Evolutionary conservation across 2,888 invertebrate genomes (phyloP).

Genomic region (Dolichopus griseipennis): DNA sequence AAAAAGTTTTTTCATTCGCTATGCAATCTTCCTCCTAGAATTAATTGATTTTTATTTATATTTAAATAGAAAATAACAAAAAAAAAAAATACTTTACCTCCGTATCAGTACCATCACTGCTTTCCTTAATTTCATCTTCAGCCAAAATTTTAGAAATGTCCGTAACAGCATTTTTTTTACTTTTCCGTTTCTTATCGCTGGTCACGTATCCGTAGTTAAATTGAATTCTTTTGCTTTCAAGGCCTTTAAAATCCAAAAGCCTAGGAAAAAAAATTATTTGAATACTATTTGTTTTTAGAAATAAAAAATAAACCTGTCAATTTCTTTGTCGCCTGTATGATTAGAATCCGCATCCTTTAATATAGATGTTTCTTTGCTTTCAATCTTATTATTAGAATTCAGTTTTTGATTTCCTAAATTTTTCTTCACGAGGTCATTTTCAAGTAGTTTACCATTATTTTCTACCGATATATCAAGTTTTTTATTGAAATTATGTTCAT

Average conservation of each 20-base stretch:
- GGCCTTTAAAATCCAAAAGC: not conserved
- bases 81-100: not conserved
- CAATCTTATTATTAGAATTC: not conserved
- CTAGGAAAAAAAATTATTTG: not conserved
- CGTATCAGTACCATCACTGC: not conserved
- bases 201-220: not conserved
- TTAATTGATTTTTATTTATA: not conserved
- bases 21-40: not conserved
- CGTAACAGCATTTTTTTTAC: not conserved
- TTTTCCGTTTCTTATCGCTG: not conserved
- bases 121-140: not conserved
- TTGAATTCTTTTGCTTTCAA: not conserved
- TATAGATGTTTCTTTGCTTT: not conserved
- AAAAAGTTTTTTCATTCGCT: conserved; percentile 34
- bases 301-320: not conserved
- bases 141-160: not conserved
- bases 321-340: not conserved
- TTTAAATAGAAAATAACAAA: not conserved
- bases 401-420: not conserved
- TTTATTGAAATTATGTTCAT: not conserved
- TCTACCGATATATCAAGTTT: not conserved
- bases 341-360: not conserved
- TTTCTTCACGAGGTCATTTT: not conserved
- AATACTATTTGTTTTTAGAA: not conserved
- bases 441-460: not conserved